Base-by-base conservation (phyloP, 2,797 vertebrate genomes). In the Tragopan temminckii region DNA sequence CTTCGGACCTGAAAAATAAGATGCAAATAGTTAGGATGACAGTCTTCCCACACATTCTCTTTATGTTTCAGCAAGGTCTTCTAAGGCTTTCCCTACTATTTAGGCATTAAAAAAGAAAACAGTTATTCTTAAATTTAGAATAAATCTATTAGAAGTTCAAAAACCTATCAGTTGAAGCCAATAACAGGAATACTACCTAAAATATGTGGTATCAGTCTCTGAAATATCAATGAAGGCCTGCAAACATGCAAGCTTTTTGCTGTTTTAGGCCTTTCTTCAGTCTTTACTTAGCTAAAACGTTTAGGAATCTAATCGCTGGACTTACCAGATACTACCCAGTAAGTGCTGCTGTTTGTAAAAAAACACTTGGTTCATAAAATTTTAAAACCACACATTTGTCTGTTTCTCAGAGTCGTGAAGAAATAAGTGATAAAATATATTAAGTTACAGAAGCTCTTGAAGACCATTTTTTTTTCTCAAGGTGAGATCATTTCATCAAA, bases 1-100 rank as follows among this genome's bases (percentile, higher is more conserved):
- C 98, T 94, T 98, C 98, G 91, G 98, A 98, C 97, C 99, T 99
- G 98, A 36, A 98, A 98, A 62, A 76, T 9, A 97, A 98, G 15
- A 96, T 24, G 97, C 42, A 91, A 67, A 66, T 1, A n/a, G 15
- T 97, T 59, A 97, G 90, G 19, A 20, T 9, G 4, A 15, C 4
- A 42, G 2, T 29, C 2, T 25, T 40, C 33, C 61, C 33, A 25
- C 6, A 5, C 15, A 55, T 62, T 57, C 33, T 21, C 24, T 35
- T 33, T n/a, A 3, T 16, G 38, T 46, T 55, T 71, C 76, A 17
- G 7, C 40, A 69, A 40, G 42, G 45, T 77, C 83, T 86, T 84
- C 67, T 21, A 48, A 70, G 35, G 4, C 29, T 75, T 83, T 19
- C 62, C 33, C 50, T 57, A 13, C 31, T 68, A 63, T 61, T n/a